Evolutionary conservation across 2,113 vertebrate species (phyloP).

Genomic region (Pteronura brasiliensis): DNA sequence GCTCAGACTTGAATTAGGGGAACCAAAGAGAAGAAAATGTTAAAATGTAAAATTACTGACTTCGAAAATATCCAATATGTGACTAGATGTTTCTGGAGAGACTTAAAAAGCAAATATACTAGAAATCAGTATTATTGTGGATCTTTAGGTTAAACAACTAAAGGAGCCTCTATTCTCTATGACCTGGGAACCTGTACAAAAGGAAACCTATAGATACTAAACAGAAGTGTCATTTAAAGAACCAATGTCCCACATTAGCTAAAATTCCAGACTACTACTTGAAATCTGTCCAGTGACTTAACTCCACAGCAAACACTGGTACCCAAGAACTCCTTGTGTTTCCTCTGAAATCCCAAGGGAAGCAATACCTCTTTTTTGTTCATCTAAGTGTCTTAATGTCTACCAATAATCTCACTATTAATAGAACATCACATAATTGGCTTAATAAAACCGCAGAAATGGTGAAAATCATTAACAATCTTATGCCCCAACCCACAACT

Average conservation of each 20-base stretch:
- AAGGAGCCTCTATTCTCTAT: not conserved
- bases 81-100: not conserved
- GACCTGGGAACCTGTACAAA: not conserved
- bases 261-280: not conserved
- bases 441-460: slow-evolving; percentile 7
- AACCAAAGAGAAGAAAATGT: not conserved
- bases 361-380: not conserved
- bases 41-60: not conserved
- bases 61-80: not conserved
- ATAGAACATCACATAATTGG: not conserved
- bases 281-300: not conserved
- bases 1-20: not conserved
- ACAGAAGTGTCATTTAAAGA: not conserved
- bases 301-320: not conserved
- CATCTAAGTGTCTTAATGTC: not conserved
- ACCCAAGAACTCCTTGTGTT: not conserved
- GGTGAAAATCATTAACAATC: not conserved
- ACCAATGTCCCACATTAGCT: not conserved
- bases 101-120: not conserved
- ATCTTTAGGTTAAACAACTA: not conserved
- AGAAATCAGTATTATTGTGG: not conserved
- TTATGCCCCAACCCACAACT: not conserved
- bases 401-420: not conserved
- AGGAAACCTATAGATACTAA: not conserved
- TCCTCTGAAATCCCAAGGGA: not conserved